Evolutionary conservation across 2,797 vertebrate genomes (phyloP), one percentile per base, ranked within the genome.

Genomic region (Phalanger gymnotis): DNA sequence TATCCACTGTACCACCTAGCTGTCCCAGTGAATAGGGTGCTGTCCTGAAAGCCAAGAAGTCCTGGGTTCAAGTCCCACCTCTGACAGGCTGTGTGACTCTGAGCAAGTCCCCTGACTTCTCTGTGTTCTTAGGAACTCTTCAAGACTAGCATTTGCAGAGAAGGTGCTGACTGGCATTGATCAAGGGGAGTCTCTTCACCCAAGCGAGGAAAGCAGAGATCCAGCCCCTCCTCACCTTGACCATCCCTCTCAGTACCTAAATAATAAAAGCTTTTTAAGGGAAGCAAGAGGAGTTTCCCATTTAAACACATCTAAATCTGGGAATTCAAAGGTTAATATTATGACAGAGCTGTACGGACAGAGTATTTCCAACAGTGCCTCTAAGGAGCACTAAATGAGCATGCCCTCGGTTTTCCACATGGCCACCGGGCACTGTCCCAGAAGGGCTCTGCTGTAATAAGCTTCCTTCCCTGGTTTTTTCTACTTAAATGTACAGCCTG

Each of bases 381-480:
- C 27, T 31, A 52, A 34, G 58, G 51, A 0, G 9, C 47, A 53
- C 73, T 94, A 7, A 3, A 1, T 27, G 93, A 96, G 9, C 10
- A 0, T 27, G 40, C 9, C 22, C 73, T 40, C 22, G 19, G 16
- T 81, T 40, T 81, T 40, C 27, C 34, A 22, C 66, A 0, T 53
- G 90, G 13, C 7, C 81, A 22, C 53, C 90, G 54, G 54, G 61
- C 54, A 53, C 89, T 90, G n/a, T 57, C 51, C 52, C 52, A 14
- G 54, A 0, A 0, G 14, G 30, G 57, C 4, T 54, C 96, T 90
- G 92, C 90, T 52, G 9, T 0, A 0, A 16, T n/a, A 51, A 53
- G 31, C 61, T 90, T 90, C 94, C 93, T 89, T 19, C 89, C 87
- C 55, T 0, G 0, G 9, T 13, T 19, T 95, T 87, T 93, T 52